phyloP scores from a whole-genome alignment of 2,888 invertebrate genomes.

The Drosophila recens region DNA sequence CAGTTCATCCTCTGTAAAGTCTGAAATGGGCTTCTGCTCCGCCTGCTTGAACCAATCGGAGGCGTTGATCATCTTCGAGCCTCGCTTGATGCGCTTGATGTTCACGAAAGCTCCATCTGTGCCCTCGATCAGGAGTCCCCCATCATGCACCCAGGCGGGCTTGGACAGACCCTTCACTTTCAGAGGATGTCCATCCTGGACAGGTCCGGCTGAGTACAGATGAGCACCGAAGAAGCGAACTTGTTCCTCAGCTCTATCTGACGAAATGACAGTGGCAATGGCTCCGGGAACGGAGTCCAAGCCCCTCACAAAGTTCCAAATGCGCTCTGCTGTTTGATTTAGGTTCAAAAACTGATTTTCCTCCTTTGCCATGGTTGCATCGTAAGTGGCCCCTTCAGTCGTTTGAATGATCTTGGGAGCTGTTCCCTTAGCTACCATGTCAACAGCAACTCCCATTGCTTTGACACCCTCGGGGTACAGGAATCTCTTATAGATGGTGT shows the following conservation, averaged over 20 bases:
- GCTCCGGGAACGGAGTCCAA: conserved; percentile 98
- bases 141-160: conserved; percentile 90
- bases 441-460: conserved; percentile 92
- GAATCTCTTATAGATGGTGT: conserved; percentile 95
- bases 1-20: conserved; percentile 91
- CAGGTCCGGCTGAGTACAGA: conserved; percentile 78
- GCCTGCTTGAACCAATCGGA: conserved; percentile 89
- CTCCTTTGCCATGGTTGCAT: conserved; percentile 94
- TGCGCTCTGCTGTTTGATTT: conserved; percentile 88
- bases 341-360: conserved; percentile 93
- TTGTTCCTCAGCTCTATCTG: conserved; percentile 87
- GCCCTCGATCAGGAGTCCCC: conserved; percentile 93
- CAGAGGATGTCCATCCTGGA: conserved; percentile 86
- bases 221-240: conserved; percentile 93
- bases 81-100: conserved; percentile 91
- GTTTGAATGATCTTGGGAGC: conserved; percentile 93
- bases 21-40: conserved; percentile 86
- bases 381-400: conserved; percentile 96
- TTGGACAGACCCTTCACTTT: conserved; percentile 88
- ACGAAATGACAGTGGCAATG: conserved; percentile 87
- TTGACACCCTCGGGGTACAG: conserved; percentile 93
- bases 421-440: conserved; percentile 92
- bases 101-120: conserved; percentile 92
- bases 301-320: conserved; percentile 97
- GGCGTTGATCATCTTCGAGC: conserved; percentile 93